Base-by-base conservation (phyloP, 2,797 vertebrate genomes). In the Orientallactaga sibirica region DNA sequence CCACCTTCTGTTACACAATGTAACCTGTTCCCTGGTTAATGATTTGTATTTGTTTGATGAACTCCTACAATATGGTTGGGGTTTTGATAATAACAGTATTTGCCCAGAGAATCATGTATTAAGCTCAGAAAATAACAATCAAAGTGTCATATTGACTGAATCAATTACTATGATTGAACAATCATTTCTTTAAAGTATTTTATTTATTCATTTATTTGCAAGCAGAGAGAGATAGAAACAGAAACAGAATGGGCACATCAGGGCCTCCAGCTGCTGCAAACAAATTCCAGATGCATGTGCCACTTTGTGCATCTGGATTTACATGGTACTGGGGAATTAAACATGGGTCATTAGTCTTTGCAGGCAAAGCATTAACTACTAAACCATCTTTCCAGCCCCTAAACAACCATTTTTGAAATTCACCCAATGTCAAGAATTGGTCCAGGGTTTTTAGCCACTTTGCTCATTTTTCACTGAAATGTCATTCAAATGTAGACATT, bases 1-100 rank as follows among this genome's bases (percentile, higher is more conserved):
- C 55, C 15, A 73, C 68, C 70, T 25, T 95, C 89, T 88, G 33
- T 79, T 95, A 76, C 33, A 4, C 88, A 74, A 71, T 92, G 58
- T 87, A 68, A 81, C 66, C 92, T 82, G 14, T 29, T 58, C 70
- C 20, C 43, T 92, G 11, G 41, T 88, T 89, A 94, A 61, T 91
- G 27, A 94, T 85, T 92, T 90, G 37, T 93, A 71, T 90, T 94
- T 93, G 20, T 90, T 96, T 90, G 52, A 90, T 85, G 27, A 91
- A 85, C 41, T 73, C 55, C 7, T 83, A 62, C n/a, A 93, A 37
- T 75, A 75, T 70, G 29, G 8, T 67, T 87, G 22, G n/a, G 70
- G 1, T 64, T 93, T 88, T 93, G 48, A 93, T 74, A 95, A 75
- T 11, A 81, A 5, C 2, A 25, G n/a, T 81, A 27, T 91, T 84